Evolutionary conservation across 2,113 vertebrate genomes (phyloP).

Genomic region (Notechis scutatus): DNA sequence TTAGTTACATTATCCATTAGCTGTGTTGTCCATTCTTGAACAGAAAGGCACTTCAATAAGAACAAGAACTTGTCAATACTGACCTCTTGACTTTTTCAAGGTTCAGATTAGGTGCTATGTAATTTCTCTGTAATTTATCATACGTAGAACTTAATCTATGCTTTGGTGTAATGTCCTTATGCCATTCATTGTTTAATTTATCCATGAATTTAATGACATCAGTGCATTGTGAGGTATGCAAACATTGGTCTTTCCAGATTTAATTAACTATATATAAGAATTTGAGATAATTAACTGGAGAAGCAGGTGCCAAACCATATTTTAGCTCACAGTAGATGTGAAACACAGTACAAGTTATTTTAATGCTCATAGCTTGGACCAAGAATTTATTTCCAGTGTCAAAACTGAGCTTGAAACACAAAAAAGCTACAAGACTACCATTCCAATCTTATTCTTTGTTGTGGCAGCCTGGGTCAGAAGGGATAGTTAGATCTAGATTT

Average conservation of each 20-base stretch:
- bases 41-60: background rate
- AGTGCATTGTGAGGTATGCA: background rate
- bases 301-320: background rate
- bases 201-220: background rate
- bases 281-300: background rate
- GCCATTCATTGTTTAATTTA: background rate
- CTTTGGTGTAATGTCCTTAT: background rate
- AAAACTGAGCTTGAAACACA: background rate
- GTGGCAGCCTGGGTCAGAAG: background rate
- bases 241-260: background rate
- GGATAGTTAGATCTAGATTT: background rate
- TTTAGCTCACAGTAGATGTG: background rate
- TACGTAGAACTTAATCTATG: background rate
- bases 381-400: background rate
- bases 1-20: background rate
- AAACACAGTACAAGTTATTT: background rate
- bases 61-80: background rate
- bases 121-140: background rate
- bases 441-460: background rate
- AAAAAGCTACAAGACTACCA: background rate
- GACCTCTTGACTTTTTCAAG: background rate
- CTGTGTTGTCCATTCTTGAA: background rate
- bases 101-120: background rate
- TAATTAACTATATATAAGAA: background rate
- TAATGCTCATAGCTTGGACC: background rate